Evolutionary conservation across 2,113 vertebrate genomes (phyloP), one percentile per base, ranked within the genome.

Genomic region (Silurus asotus): DNA sequence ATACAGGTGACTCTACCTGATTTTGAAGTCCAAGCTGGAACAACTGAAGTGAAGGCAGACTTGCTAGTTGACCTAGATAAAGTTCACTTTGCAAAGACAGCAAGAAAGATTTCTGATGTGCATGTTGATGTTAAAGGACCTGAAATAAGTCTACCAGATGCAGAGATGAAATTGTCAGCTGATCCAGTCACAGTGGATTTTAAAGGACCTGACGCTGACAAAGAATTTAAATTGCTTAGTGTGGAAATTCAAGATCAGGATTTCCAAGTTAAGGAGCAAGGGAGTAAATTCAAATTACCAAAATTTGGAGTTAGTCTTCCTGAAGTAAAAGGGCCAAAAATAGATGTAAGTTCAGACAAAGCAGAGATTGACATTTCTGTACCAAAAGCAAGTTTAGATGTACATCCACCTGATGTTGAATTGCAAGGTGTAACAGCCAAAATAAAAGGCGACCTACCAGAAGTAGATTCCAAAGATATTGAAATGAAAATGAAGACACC

Each of bases 271-370:
- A 58, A 83, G 19, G 65, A 48, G 10, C 20, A 88, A 70, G 84
- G 45, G 19, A 87, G 81, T 67, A 92, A 79, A 48, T 87, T 69
- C 7, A 67, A 89, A 37, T 15, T 80, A 2, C 72, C 86, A 61
- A 80, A 69, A 69, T 82, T 77, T 88, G 83, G 59, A 37, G 48
- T 85, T n/a, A 77, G 49, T 1, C 14, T 85, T 62, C 79, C 84
- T 23, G 87, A 82, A 59, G 53, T 85, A 45, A 90, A 88, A 88
- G 72, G 59, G 0, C 88, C 89, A 4, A 83, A 90, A 2, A 5
- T 89, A 28, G 64, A 90, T 20, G 19, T 83, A 1, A 62, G 81
- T 79, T 61, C 69, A 8, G 65, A 85, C 11, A 88, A 90, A 65
- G 75, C 77, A 74, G 69, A 83, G 2, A 11, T 0, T 20, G 84